Evolutionary conservation across 2,113 vertebrate genomes (phyloP), one percentile per base, ranked within the genome.

Genomic region (Passer domesticus): DNA sequence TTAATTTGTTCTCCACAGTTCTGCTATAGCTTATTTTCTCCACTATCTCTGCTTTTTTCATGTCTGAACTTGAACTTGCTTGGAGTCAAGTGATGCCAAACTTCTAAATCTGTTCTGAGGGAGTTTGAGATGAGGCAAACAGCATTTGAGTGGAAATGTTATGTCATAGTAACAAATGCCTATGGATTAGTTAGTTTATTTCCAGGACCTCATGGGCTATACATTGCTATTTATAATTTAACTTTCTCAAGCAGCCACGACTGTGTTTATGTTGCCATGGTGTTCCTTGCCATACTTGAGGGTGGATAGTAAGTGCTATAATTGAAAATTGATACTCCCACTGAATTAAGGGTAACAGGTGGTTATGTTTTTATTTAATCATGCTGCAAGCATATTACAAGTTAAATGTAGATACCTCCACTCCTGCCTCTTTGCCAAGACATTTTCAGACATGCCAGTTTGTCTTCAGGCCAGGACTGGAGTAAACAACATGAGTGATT

Each of bases 301-400:
- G 79, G 77, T 67, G 90, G 95, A 95, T 94, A 94, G 94, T 97
- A 95, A 96, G 95, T 89, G 93, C 94, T 94, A 53, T 89, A 95
- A 96, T 97, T 98, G 97, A 97, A 98, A 98, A 98, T 97, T 98
- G 97, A 98, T 95, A 89, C 96, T 94, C 93, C 94, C 87, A 96
- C 97, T 94, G 94, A 97, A 98, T 96, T 98, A 98, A 98, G 94
- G 63, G 76, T 92, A 97, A 98, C 98, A 98, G 98, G 98, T 98
- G 98, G 95, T 83, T 87, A 72, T 87, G 87, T 94, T 96, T 97
- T 95, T 95, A 96, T 94, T 94, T 95, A 92, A 91, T 92, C 66
- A 0, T 58, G 70, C 87, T 80, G 91, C 39, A 43, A 76, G 91
- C 79, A 67, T 79, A 59, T 66, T 52, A 64, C 75, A 75, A 97